Conservation (phyloP, 2,113 vertebrate genomes). For the Apus apus region DNA sequence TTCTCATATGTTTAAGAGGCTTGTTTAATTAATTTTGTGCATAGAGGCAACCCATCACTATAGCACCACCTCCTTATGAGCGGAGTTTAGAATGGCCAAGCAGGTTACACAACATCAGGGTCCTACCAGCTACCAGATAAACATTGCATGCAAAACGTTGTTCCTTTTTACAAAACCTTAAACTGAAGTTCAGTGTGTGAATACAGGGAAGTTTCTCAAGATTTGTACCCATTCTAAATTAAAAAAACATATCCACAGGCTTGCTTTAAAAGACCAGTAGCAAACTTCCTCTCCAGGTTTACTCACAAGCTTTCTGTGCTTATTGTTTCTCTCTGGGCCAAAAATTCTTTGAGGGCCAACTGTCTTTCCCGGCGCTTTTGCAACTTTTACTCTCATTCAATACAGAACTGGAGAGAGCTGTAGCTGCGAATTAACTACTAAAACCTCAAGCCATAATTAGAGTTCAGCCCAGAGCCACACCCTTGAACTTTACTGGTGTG, state of each 20-base stretch:
- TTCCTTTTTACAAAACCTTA: background rate
- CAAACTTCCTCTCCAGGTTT: background rate
- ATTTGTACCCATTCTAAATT: background rate
- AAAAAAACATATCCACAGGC: background rate
- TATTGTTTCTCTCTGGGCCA: background rate
- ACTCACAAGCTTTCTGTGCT: background rate
- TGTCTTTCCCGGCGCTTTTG: background rate
- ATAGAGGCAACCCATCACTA: background rate
- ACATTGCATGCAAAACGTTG: background rate
- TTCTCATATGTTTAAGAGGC: background rate
- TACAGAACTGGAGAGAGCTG: background rate
- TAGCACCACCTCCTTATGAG: background rate
- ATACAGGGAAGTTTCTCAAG: background rate
- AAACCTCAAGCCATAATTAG: background rate
- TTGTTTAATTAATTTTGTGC: background rate
- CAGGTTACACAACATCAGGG: background rate
- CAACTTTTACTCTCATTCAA: background rate
- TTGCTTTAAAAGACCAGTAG: background rate
- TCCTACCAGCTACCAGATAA: background rate
- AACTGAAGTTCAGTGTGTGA: background rate
- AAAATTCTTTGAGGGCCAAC: background rate
- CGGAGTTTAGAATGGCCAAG: background rate
- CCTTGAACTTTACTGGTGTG: background rate
- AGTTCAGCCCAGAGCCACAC: background rate
- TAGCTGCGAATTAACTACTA: background rate